Base-by-base conservation (phyloP, 2,888 invertebrate genomes). In the Phyllotreta striolata region DNA sequence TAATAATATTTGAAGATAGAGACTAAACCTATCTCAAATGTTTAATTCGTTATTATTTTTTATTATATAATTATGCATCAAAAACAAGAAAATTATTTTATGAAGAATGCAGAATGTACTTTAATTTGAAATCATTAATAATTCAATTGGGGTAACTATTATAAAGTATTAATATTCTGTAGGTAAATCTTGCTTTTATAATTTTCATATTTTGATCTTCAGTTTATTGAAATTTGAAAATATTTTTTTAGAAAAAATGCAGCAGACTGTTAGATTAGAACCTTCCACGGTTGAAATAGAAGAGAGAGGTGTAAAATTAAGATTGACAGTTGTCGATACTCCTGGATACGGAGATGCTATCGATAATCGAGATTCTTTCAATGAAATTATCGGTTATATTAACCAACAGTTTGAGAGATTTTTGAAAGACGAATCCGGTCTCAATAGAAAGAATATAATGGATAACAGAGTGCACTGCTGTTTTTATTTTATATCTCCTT, bases 381-480 rank as follows among this genome's bases (percentile, higher is more conserved):
- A 91, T 82, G 91, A 96, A 64, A 96, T 98, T 72, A 93, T 98
- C 70, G 91, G 95, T 79, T 98, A 98, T 82, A 96, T 98, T 73
- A 97, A 98, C 79, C 96, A 97, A 78, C 98, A 98, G 81, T 98
- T 96, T 83, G 95, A 96, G 82, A 85, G 95, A 69, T 95, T 92
- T 81, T 83, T 95, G 56, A 88, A 93, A 43, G 95, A 95, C 76
- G 98, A 98, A 83, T 96, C 96, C 78, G 98, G 98, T 1, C 85
- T 98, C 47, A 98, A 98, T 83, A 88, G 98, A 51, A 89, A 96
- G 70, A 96, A 98, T 81, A 98, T 98, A 74, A 91, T 96, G 62
- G 98, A 98, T 82, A 97, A 96, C 83, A 88, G 98, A 78, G 95
- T 98, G 73, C 98, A 98, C 80, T 98, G 98, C 83, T 98, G 93